Conservation (phyloP, 1,140 invertebrate species). For the Caenorhabditis remanei region DNA sequence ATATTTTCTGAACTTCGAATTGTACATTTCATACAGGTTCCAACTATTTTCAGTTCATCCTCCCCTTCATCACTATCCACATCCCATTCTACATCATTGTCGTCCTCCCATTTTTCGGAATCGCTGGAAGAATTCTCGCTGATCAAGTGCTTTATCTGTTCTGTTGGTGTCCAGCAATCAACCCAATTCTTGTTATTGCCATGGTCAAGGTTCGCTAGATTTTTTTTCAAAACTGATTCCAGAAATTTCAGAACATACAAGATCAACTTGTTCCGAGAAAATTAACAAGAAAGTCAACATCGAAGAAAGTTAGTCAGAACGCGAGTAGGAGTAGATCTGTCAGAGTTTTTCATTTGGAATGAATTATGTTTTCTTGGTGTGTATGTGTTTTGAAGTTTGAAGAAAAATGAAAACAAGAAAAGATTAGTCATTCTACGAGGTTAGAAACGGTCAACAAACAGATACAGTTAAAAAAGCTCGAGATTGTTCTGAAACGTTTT, state of each 20-base stretch:
- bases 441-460: too few species aligned
- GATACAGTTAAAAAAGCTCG: too few species aligned
- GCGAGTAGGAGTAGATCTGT: background rate
- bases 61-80: slow-evolving; percentile 13
- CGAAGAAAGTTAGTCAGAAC: background rate
- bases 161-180: slow-evolving; percentile 34
- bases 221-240: background rate
- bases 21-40: too few species aligned
- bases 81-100: slow-evolving; percentile 29
- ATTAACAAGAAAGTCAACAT: background rate
- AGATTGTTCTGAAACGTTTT: too few species aligned
- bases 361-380: background rate
- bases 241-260: slow-evolving; percentile 16
- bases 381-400: background rate
- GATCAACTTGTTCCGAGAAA: slow-evolving; percentile 8
- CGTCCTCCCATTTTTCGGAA: slow-evolving; percentile 15
- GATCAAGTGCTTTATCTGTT: slow-evolving; percentile 3
- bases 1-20: background rate
- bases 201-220: background rate
- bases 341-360: slow-evolving; percentile 36
- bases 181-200: background rate
- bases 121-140: slow-evolving; percentile 10
- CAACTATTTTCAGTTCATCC: slow-evolving; percentile 14
- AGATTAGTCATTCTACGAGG: background rate
- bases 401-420: background rate